These are phyloP conservation scores for Choristoneura fumiferana DNA, from an alignment of 1,140 invertebrate species.

Conservation along the genomic window DNA sequence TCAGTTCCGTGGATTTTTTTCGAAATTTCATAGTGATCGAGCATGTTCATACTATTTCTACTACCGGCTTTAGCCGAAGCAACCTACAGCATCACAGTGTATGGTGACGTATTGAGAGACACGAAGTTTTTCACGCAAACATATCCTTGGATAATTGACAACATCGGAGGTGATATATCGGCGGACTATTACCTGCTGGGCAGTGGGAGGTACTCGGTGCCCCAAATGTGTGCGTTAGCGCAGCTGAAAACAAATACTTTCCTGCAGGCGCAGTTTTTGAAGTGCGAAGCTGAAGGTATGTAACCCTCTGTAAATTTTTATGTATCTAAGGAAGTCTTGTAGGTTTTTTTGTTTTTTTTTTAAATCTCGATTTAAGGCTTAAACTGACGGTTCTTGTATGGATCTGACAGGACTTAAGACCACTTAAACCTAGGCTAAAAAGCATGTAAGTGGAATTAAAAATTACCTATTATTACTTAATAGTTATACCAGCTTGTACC, in stretches of 20 bases:
- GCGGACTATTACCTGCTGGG: slow-evolving; percentile 45
- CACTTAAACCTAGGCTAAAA: no score
- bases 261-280: slow-evolving; percentile 47
- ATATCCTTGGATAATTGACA: slow-evolving; percentile 45
- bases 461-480: no score
- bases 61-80: not conserved
- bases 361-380: not conserved
- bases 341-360: no score
- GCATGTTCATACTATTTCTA: not conserved
- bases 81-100: slow-evolving; percentile 38
- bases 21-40: no score
- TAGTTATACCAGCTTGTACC: no score
- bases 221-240: slow-evolving; percentile 43
- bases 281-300: slow-evolving; percentile 49
- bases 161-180: slow-evolving; percentile 43
- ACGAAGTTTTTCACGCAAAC: slow-evolving; percentile 38
- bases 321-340: no score
- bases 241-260: slow-evolving; percentile 41
- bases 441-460: no score
- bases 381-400: no score
- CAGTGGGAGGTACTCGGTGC: slow-evolving; percentile 43
- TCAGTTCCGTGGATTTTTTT: no score
- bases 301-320: no score
- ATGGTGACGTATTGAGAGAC: slow-evolving; percentile 41
- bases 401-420: no score